Base-by-base conservation (phyloP, 2,797 vertebrate genomes). In the Acrocephalus scirpaceus region DNA sequence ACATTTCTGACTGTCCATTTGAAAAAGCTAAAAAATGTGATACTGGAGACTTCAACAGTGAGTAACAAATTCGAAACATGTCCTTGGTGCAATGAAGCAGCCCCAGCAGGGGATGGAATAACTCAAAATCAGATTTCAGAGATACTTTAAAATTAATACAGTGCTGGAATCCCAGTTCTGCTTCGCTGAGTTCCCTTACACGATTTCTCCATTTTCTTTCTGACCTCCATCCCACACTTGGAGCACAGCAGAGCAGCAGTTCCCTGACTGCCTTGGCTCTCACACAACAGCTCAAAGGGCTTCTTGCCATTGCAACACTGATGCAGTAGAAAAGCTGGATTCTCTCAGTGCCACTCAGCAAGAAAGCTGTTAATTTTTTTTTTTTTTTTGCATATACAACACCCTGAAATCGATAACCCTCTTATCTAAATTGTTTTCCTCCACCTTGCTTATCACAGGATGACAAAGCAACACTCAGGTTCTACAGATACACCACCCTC, bases 371-470 rank as follows among this genome's bases (percentile, higher is more conserved):
- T 89, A 19, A 47, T 20, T 51, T 36, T 16, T 38, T 38, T 38
- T 38, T 38, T 38, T 38, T 61, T 74, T 66, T 26, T 79, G 32
- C 72, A 32, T 51, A 30, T 30, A 40, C 16, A 82, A 36, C 79
- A 62, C 32, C 7, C 21, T 15, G 30, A 73, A 76, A 92, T 67
- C 16, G 3, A 60, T 65, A 71, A 23, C 19, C 5, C n/a, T 88
- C 73, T 60, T 36, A 89, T 83, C 50, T 66, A 82, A 94, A 77
- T 50, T 20, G 26, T 47, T 65, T 90, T 45, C 26, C 58, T 92
- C 51, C 73, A 72, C 58, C 79, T 70, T 69, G 42, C 65, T 85
- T 85, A 85, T 85, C 61, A 34, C 40, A 70, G 61, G 47, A 77
- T 62, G 51, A 94, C 77, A 87, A 92, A 93, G 75, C 72, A 87